phyloP scores from a whole-genome alignment of 2,888 invertebrate genomes.

The Gastrophysa polygoni region DNA sequence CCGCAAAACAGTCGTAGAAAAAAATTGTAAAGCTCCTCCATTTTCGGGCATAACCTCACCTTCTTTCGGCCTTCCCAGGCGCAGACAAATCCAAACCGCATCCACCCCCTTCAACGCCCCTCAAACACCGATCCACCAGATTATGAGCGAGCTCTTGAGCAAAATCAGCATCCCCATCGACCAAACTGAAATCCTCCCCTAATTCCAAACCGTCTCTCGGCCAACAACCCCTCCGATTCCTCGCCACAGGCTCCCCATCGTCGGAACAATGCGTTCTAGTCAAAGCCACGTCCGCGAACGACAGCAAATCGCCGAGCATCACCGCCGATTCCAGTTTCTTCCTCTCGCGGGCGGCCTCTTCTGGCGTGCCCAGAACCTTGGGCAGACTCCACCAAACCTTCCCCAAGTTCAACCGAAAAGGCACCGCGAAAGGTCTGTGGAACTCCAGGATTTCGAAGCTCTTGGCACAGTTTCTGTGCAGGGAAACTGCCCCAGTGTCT shows the following conservation, averaged over 20 bases:
- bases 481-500: too few species aligned
- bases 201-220: constrained; percentile 56
- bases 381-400: constrained; percentile 46
- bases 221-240: constrained; percentile 43
- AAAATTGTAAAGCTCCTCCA: too few species aligned
- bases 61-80: constrained; percentile 42
- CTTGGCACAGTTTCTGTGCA: constrained; percentile 40
- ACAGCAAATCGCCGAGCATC: constrained; percentile 34
- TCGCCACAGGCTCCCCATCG: constrained; percentile 49
- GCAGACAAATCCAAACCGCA: constrained; percentile 40
- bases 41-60: too few species aligned
- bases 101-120: constrained; percentile 15
- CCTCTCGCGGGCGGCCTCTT: constrained; percentile 4
- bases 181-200: constrained; percentile 48
- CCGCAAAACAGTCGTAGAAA: too few species aligned
- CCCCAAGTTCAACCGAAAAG: constrained; percentile 43
- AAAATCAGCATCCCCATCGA: constrained; percentile 43
- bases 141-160: constrained; percentile 52
- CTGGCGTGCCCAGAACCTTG: constrained; percentile 34
- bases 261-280: constrained; percentile 32
- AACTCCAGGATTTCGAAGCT: constrained; percentile 41
- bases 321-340: constrained; percentile 18
- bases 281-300: constrained; percentile 44
- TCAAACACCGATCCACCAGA: constrained; percentile 43
- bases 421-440: constrained; percentile 35